Percentiles rank a stretch among this genome's conserved stretches.
Conservation (phyloP, 2,888 invertebrate genomes). For the Mesorhabditis belari region DNA sequence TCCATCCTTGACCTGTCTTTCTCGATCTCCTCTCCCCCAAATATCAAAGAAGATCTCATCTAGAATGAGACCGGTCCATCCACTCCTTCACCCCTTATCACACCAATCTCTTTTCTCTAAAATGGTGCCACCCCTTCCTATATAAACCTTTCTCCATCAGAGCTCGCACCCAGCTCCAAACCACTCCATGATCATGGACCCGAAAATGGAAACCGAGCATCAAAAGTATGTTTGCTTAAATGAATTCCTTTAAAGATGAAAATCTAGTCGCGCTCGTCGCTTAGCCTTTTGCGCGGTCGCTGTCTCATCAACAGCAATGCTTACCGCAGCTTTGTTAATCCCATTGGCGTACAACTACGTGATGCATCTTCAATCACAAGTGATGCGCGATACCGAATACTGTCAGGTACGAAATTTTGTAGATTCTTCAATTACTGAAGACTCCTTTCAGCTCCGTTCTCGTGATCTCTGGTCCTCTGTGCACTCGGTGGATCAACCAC, state of each 20-base stretch:
- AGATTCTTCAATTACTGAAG: too few relatives aligned
- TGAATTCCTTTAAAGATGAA: background rate
- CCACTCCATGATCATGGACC: background rate
- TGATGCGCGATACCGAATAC: conserved; percentile 26
- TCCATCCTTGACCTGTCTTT: too few relatives aligned
- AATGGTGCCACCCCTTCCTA: too few relatives aligned
- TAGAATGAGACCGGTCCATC: too few relatives aligned
- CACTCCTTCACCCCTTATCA: too few relatives aligned
- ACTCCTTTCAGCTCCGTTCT: conserved; percentile 35
- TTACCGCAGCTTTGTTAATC: conserved; percentile 22
- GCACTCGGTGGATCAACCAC: conserved; percentile 24
- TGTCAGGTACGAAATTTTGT: conserved; percentile 9
- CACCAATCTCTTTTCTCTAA: too few relatives aligned
- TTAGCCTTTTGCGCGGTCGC: conserved; percentile 52
- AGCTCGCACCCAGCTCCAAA: conserved; percentile 61
- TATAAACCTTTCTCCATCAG: too few relatives aligned
- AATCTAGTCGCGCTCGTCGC: conserved; percentile 17
- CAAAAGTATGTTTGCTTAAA: background rate
- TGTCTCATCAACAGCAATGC: conserved; percentile 51
- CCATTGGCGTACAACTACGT: conserved; percentile 4
- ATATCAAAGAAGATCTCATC: too few relatives aligned
- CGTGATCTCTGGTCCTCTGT: conserved; percentile 46
- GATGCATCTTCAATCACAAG: conserved; percentile 12
- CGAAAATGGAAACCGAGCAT: background rate
- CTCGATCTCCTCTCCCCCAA: too few relatives aligned